Conservation (phyloP, 2,888 invertebrate genomes). For the Melitaea athalia region DNA sequence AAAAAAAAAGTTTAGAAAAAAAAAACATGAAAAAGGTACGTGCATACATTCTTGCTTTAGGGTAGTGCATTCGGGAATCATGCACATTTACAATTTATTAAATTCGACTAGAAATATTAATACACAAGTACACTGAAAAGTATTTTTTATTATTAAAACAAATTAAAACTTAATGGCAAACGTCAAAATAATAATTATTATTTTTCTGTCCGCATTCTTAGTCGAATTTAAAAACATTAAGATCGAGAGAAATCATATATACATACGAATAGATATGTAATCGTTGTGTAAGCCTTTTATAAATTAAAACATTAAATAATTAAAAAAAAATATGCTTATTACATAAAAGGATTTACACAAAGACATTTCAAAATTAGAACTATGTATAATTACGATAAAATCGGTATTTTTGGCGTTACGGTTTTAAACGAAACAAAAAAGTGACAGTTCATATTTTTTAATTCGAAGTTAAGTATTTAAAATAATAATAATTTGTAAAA, state of each 20-base stretch:
- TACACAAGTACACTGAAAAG: not conserved
- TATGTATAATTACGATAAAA: constrained; percentile 32
- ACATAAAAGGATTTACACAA: constrained; percentile 20
- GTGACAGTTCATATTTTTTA: not conserved
- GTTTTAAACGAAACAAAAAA: not conserved
- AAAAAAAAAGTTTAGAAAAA: constrained; percentile 54
- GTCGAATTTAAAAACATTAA: constrained; percentile 38
- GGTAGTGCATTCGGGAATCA: constrained; percentile 79
- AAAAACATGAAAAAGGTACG: constrained; percentile 62
- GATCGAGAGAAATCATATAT: constrained; percentile 33
- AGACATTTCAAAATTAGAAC: constrained; percentile 27
- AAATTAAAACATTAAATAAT: not conserved
- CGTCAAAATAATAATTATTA: not conserved
- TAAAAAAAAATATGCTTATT: not conserved
- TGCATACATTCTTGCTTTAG: constrained; percentile 78
- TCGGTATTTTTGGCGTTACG: constrained; percentile 10
- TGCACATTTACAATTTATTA: constrained; percentile 74
- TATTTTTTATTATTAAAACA: not conserved
- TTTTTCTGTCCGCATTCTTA: constrained; percentile 27
- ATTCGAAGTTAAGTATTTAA: not conserved
- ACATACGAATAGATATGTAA: constrained; percentile 21
- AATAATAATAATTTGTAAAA: not conserved
- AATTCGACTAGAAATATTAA: constrained; percentile 48
- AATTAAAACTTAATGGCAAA: not conserved
- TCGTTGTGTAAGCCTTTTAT: constrained; percentile 22